Evolutionary conservation across 1,140 invertebrate species (phyloP), one percentile per base, ranked within the genome.

Genomic region (Drosophila saltans): DNA sequence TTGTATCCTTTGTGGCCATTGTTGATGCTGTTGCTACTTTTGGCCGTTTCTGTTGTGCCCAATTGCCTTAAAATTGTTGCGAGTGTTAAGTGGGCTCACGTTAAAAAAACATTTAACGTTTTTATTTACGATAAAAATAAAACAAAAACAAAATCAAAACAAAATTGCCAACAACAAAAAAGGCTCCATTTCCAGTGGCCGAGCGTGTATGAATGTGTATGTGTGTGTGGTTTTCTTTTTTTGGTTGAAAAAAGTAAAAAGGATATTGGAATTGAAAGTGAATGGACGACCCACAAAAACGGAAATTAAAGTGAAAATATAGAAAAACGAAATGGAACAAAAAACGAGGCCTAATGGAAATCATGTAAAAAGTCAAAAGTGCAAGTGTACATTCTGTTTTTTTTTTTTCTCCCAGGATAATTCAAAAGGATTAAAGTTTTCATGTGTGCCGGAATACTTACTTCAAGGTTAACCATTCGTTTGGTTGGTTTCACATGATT

Each of bases 91-190:
- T 88, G 83, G 45, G 76, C 84, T 76, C 77, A 88, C 83, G 83
- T 88, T 88, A 88, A 88, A 88, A 86, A 89, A 89, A 83, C 83
- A 88, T 88, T 88, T 89, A 89, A 89, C 80, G 84, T 89, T 88
- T 88, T 88, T 88, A 88, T 88, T 89, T 88, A 88, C 83, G 82
- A 78, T 71, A 69, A 72, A 75, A 82, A 36, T 36, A 36, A 71
- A 71, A 36, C 56, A 63, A 71, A 75, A 75, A 69, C 55, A 48
- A 64, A 43, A 45, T 41, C 57, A 56, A 64, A 52, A 8, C 6
- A 26, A 33, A 43, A 28, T 11, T 33, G 11, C 26, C 36, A 65
- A 64, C 78, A 75, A 66, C 16, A 16, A 65, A 57, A 36, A 26
- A 24, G 41, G 28, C 59, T 26, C 21, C 28, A 62, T 28, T n/a